Percentiles rank a stretch among this genome's conserved stretches.
phyloP scores from a whole-genome alignment of 2,797 vertebrate genomes.

The Pachyuromys duprasi region DNA sequence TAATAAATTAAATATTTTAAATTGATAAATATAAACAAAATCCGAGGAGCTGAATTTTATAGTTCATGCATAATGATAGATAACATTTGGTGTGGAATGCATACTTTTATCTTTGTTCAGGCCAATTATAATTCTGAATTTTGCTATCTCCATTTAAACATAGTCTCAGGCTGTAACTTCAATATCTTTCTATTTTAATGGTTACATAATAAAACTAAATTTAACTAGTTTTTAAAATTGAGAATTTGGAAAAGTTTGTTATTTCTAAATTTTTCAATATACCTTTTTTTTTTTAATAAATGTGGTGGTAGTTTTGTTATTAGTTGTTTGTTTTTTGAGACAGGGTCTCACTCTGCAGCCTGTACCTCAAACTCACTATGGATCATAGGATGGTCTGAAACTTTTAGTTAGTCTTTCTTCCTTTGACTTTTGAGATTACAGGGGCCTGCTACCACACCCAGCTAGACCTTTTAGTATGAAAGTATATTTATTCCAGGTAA shows the following conservation, averaged over 20 bases:
- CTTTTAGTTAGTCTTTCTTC: not conserved
- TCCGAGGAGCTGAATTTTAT: not conserved
- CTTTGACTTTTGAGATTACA: not conserved
- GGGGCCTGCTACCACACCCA: not conserved
- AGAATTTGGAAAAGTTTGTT: not conserved
- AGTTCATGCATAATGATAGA: not conserved
- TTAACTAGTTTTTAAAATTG: not conserved
- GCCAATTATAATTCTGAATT: not conserved
- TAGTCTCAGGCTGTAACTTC: not conserved
- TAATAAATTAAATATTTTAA: not conserved
- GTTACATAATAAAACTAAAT: not conserved
- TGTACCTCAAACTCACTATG: not conserved
- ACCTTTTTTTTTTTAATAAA: not conserved
- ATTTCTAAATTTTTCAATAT: not conserved
- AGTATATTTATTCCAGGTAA: slow-evolving; percentile 6
- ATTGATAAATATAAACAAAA: not conserved
- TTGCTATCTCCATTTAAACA: not conserved
- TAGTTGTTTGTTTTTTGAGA: not conserved
- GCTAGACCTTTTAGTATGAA: not conserved
- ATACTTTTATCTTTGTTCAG: not conserved
- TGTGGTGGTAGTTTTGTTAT: not conserved
- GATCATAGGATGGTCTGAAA: not conserved
- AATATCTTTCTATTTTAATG: not conserved
- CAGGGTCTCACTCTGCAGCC: not conserved
- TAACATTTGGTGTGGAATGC: not conserved